Conservation (phyloP, 2,888 invertebrate genomes). For the Parnassius apollo region DNA sequence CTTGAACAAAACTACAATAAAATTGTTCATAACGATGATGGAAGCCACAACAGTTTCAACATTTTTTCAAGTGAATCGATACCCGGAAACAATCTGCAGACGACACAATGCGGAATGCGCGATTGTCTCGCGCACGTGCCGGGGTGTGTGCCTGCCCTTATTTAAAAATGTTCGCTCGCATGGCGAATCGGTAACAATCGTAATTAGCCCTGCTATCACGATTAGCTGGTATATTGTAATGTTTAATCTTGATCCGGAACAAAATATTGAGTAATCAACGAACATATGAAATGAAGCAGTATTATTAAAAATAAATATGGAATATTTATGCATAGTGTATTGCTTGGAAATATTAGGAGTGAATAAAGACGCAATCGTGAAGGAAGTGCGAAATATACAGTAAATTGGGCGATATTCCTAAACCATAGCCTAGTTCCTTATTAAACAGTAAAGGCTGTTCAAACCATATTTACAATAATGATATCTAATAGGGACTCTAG, state of each 20-base stretch:
- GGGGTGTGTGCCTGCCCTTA: slow-evolving; percentile 29
- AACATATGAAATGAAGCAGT: too few species aligned
- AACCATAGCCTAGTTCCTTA: too few species aligned
- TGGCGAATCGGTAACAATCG: slow-evolving; percentile 13
- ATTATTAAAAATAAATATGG: background rate
- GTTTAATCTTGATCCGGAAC: slow-evolving; percentile 14
- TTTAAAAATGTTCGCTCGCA: slow-evolving; percentile 19
- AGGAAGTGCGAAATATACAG: too few species aligned
- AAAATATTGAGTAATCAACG: background rate
- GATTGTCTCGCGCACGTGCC: slow-evolving; percentile 36
- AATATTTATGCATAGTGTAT: too few species aligned
- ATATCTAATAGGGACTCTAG: too few species aligned
- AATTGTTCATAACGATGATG: slow-evolving; percentile 19
- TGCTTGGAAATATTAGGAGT: too few species aligned
- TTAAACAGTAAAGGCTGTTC: too few species aligned
- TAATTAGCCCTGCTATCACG: slow-evolving; percentile 20
- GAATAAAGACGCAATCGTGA: too few species aligned
- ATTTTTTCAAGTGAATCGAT: slow-evolving; percentile 36
- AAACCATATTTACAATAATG: too few species aligned
- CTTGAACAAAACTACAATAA: slow-evolving; percentile 9
- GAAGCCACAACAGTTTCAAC: slow-evolving; percentile 34
- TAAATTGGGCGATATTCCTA: too few species aligned
- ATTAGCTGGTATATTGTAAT: slow-evolving; percentile 18
- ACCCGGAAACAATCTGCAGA: slow-evolving; percentile 41
- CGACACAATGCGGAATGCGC: slow-evolving; percentile 34